phyloP scores from a whole-genome alignment of 2,113 vertebrate genomes.

The Probosciger aterrimus region DNA sequence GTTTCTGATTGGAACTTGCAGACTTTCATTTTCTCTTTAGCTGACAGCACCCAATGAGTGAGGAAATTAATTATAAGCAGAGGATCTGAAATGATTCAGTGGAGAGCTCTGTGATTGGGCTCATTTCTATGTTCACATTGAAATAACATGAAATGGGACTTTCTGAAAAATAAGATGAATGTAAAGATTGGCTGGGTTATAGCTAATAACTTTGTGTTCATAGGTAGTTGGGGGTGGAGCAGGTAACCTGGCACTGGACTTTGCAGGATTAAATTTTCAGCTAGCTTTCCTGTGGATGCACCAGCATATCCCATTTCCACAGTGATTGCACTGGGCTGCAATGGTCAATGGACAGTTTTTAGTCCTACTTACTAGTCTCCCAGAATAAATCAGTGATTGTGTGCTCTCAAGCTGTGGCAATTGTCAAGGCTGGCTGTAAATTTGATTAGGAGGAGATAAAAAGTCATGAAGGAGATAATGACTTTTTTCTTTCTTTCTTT shows the following conservation, averaged over 20 bases:
- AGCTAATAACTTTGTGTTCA: background rate
- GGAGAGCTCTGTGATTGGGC: background rate
- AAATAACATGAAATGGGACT: background rate
- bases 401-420: background rate
- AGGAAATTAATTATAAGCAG: conserved; percentile 10
- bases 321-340: background rate
- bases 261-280: background rate
- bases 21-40: conserved; percentile 29
- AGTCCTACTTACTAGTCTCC: background rate
- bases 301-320: background rate
- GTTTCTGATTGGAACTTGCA: conserved; percentile 26
- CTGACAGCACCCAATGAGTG: conserved; percentile 6
- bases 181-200: background rate
- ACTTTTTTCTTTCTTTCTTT: background rate
- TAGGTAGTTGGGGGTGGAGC: background rate
- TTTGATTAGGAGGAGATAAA: background rate
- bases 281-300: background rate
- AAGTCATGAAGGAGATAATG: background rate
- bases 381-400: background rate
- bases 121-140: background rate
- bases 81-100: background rate
- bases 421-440: background rate
- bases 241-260: background rate
- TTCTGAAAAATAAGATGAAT: conserved; percentile 13
- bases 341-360: background rate